Evolutionary conservation across 2,797 vertebrate species (phyloP).

Genomic region (Silurus aristotelis): DNA sequence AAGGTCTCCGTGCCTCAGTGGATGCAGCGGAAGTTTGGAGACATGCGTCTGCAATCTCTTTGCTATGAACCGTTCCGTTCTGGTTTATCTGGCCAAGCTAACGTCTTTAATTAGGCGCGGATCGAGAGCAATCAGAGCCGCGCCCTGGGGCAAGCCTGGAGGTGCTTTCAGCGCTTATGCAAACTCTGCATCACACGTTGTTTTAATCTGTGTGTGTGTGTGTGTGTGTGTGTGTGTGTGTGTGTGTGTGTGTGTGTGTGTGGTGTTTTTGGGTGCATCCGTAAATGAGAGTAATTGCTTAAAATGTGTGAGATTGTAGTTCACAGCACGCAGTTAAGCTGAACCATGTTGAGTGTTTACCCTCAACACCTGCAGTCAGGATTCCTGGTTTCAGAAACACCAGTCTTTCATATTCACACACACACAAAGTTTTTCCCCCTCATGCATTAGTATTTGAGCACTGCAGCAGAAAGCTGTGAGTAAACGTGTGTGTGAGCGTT

Average conservation of each 20-base stretch:
- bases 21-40: slow-evolving; percentile 25
- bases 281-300: slow-evolving; percentile 13
- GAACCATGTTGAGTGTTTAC: slow-evolving; percentile 24
- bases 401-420: slow-evolving; percentile 3
- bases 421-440: slow-evolving; percentile 18
- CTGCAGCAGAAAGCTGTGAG: slow-evolving; percentile 41
- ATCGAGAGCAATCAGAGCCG: slow-evolving; percentile 37
- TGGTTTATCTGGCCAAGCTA: slow-evolving; percentile 37
- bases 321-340: background rate
- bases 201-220: background rate
- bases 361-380: background rate
- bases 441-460: slow-evolving; percentile 45
- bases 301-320: background rate
- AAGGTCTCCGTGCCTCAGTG: slow-evolving; percentile 41
- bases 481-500: slow-evolving; percentile 49
- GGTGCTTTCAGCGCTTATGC: slow-evolving; percentile 36
- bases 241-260: background rate
- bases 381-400: background rate
- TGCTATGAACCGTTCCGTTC: slow-evolving; percentile 33
- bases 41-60: slow-evolving; percentile 28
- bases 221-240: background rate
- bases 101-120: slow-evolving; percentile 46
- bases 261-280: background rate
- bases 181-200: slow-evolving; percentile 24
- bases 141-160: slow-evolving; percentile 40